Evolutionary conservation across 2,888 invertebrate genomes (phyloP), one percentile per base, ranked within the genome.

Genomic region (Papilio protenor): DNA sequence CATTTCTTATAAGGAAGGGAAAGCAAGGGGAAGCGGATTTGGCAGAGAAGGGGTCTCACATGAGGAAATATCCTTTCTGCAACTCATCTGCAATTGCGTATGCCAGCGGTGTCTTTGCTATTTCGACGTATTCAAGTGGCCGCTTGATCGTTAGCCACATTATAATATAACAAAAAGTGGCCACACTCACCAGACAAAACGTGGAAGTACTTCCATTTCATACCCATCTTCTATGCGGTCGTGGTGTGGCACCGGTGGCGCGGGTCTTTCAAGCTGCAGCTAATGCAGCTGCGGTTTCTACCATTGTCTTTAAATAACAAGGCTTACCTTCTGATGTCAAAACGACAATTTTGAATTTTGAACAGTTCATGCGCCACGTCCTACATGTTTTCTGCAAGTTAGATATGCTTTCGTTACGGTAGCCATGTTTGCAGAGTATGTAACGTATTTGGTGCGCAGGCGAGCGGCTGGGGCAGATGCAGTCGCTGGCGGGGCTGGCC

Each of bases 401-500:
- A 49, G 49, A 49, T 16, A 16, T 16, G 49, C 16, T 16, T 3
- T 49, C 16, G 3, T 49, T 49, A 5, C 18, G 18, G 18, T 52
- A 18, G 18, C 1, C 52, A 18, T 52, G 52, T 18, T 5, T 16
- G 16, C 52, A 1, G 52, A 52, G 14, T 61, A 0, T 27, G 6
- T 6, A 6, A 64, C 6, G 6, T 33, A 8, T 40, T 10, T 40
- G 40, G 72, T 55, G 61, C 23, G 45, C 87, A 92, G 92, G 91
- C n/a, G 88, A 87, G 52, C 89, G 92, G 0, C 77, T 92, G 72
- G 92, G 92, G 0, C 80, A 86, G 61, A 91, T 92, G 91, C 92
- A 92, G 86, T 90, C 92, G 16, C 84, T 91, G 82, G 90, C 92
- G 0, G 92, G 92, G 3, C 84, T 92, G 74, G 91, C 91, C 27